phyloP scores from a whole-genome alignment of 1,140 invertebrate genomes.

The Achroia grisella region DNA sequence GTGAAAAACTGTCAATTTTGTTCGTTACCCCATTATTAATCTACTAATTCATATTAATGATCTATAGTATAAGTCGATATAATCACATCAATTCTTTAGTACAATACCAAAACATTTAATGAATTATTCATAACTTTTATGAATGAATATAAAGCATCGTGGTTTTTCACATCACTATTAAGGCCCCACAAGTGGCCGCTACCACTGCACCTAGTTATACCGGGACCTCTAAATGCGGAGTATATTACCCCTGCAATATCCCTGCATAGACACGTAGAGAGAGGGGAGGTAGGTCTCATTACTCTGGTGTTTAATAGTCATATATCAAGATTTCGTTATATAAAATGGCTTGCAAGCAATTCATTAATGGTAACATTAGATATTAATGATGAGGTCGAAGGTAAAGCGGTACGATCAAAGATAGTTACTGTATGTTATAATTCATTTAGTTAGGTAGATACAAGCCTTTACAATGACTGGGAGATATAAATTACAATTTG shows the following conservation, averaged over 20 bases:
- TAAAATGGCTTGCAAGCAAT: slow-evolving; percentile 29
- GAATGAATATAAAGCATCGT: slow-evolving; percentile 18
- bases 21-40: background rate
- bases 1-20: too few relatives aligned
- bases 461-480: slow-evolving; percentile 1
- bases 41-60: slow-evolving; percentile 8
- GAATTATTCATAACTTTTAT: slow-evolving; percentile 28
- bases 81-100: slow-evolving; percentile 5
- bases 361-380: slow-evolving; percentile 43
- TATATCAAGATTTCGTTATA: slow-evolving; percentile 17
- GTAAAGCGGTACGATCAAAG: slow-evolving; percentile 42
- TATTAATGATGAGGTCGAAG: slow-evolving; percentile 63
- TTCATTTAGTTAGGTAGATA: slow-evolving; percentile 18
- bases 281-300: slow-evolving; percentile 1
- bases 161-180: slow-evolving; percentile 23
- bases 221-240: background rate
- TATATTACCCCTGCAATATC: too few relatives aligned
- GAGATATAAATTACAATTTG: slow-evolving; percentile 18
- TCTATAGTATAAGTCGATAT: slow-evolving; percentile 3
- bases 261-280: background rate
- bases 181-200: slow-evolving; percentile 25
- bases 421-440: slow-evolving; percentile 42
- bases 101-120: slow-evolving; percentile 19
- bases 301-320: slow-evolving; percentile 2
- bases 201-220: slow-evolving; percentile 8